Evolutionary conservation across 1,140 invertebrate species (phyloP), one percentile per base, ranked within the genome.

Genomic region (Camponotus vicinus): DNA sequence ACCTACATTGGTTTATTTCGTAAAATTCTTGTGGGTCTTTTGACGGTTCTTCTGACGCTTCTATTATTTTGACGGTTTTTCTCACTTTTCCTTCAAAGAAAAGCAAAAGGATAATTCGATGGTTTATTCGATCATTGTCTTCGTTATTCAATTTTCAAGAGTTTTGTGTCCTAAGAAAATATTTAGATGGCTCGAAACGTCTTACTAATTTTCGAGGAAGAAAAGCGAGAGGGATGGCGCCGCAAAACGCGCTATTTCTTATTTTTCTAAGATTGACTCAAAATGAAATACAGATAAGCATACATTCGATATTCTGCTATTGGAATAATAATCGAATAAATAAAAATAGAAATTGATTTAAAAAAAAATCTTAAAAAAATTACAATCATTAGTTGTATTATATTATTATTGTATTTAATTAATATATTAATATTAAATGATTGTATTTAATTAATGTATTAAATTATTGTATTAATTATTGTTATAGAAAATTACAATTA

Each of bases 171-270:
- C 61, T 64, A 32, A 34, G 6, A 64, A 15, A 34, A 32, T 37
- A 64, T 37, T 64, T 37, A 34, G 0, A 49, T 49, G 61, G 61
- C 32, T 32, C 21, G 61, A 63, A 63, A 27, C 27, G 61, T 15
- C 61, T 6, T 27, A 27, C 55, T 32, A 63, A 32, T 13, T 63
- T 70, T 69, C 63, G 69, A 86, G 82, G 82, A 86, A 79, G 76
- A 86, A 52, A 27, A 11, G 45, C 52, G 42, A 79, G 75, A 88
- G 75, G 87, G 71, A 66, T 61, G 42, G 42, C 42, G 9, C 42
- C 45, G 13, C 13, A 3, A 45, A 13, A 34, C 45, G 40, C 4
- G n/a, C 34, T 45, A 18, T 37, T 57, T 57, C 40, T 18, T 69
- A 34, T 27, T 69, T 69, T 69, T 21, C 15, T 27, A 63, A 63